Base-by-base conservation (phyloP, 2,113 vertebrate species). In the Plecturocebus donacophilus region DNA sequence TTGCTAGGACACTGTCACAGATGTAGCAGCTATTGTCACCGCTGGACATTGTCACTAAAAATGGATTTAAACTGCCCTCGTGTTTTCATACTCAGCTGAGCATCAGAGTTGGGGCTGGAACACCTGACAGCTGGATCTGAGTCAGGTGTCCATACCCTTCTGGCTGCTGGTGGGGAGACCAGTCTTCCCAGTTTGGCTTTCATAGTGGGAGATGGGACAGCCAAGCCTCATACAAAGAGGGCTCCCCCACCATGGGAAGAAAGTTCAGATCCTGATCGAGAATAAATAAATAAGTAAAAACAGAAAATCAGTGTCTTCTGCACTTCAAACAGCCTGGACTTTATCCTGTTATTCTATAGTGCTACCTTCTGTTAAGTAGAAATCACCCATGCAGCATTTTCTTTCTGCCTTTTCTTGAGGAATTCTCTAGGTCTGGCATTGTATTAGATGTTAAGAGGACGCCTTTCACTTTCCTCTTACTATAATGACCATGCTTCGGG, bases 171-270 rank as follows among this genome's bases (percentile, higher is more conserved):
- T 56, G 42, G 58, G 25, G 32, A 14, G 40, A 58, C 35, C 5
- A 13, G 30, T 20, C 25, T 32, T 27, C 8, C 12, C 87, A 45
- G 19, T 30, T 47, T 66, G 73, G 20, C 47, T 49, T 42, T 56
- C 42, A 19, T 1, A 1, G 47, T 5, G 8, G 54, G n/a, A 56
- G 76, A 23, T 1, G 1, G 14, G 16, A 16, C 6, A 9, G 8
- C 70, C 8, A 56, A 76, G 17, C 58, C 23, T 23, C 56, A 21
- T 2, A 7, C 9, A n/a, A 56, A 96, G 52, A 5, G 40, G 0
- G 7, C 1, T 17, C 8, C 21, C 23, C 47, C 3, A 2, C 61
- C 9, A 45, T 7, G 0, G n/a, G 38, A 95, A 66, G 38, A 54
- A 94, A 64, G 23, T 49, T 84, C 56, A 58, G 17, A 80, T 73